phyloP scores from a whole-genome alignment of 2,888 invertebrate species.

The Aricia artaxerxes region DNA sequence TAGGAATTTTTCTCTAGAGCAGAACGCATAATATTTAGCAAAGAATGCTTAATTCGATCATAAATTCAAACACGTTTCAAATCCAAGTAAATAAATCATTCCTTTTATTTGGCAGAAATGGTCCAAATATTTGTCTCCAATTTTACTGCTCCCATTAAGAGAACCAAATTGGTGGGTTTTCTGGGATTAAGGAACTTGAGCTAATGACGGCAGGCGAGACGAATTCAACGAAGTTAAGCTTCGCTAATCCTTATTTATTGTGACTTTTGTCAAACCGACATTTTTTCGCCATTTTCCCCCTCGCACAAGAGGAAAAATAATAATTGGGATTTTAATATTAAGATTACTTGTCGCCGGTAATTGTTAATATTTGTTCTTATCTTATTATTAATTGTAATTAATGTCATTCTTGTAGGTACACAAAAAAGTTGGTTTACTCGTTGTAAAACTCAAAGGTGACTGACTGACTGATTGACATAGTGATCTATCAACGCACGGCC shows the following conservation, averaged over 20 bases:
- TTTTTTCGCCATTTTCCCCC: conserved; percentile 13
- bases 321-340: conserved; percentile 6
- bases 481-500: too few species aligned
- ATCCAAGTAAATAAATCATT: not conserved
- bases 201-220: conserved; percentile 24
- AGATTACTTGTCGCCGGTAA: not conserved
- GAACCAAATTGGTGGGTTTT: conserved; percentile 5
- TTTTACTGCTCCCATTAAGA: not conserved
- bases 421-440: too few species aligned
- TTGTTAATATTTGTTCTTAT: not conserved
- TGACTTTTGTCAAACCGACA: conserved; percentile 20
- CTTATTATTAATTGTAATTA: not conserved
- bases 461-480: too few species aligned
- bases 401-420: not conserved
- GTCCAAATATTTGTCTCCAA: conserved; percentile 1
- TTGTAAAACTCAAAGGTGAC: too few species aligned
- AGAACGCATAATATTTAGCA: too few species aligned
- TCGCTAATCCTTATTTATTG: conserved; percentile 22
- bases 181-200: conserved; percentile 25
- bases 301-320: not conserved
- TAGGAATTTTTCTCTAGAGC: too few species aligned
- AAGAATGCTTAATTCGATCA: too few species aligned
- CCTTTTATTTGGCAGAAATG: not conserved
- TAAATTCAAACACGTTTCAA: not conserved
- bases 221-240: conserved; percentile 23